Conservation (phyloP, 1,140 invertebrate species). For the Acarapis woodi region DNA sequence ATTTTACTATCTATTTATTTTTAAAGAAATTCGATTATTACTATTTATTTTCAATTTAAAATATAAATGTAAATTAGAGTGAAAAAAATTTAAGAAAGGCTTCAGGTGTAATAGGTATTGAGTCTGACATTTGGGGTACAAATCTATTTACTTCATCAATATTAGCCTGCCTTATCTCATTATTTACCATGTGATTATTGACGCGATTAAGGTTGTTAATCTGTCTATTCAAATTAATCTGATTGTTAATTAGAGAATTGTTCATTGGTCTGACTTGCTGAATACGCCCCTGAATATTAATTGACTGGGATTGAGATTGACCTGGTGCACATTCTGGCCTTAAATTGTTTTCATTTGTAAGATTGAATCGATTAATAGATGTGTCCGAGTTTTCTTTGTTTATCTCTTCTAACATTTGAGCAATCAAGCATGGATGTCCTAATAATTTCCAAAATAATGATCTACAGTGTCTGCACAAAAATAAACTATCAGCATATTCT, state of each 20-base stretch:
- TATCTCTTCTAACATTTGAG: background rate
- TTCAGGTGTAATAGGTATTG: slow-evolving; percentile 52
- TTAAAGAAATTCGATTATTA: no score
- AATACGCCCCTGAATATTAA: slow-evolving; percentile 1
- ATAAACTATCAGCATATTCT: slow-evolving; percentile 78
- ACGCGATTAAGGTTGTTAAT: slow-evolving; percentile 3
- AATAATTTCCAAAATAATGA: slow-evolving; percentile 78
- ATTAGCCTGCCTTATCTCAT: background rate
- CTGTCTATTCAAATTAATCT: background rate
- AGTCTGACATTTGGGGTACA: slow-evolving; percentile 32
- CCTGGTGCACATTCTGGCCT: no score
- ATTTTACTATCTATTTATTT: no score
- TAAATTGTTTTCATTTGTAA: slow-evolving; percentile 4
- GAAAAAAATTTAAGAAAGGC: slow-evolving; percentile 73
- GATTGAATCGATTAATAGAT: slow-evolving; percentile 4
- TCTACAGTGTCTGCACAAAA: slow-evolving; percentile 72
- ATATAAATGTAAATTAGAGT: no score
- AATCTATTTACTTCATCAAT: slow-evolving; percentile 20
- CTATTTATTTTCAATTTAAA: no score
- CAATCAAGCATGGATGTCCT: slow-evolving; percentile 48
- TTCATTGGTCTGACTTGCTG: background rate
- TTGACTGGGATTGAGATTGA: background rate
- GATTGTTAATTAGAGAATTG: background rate
- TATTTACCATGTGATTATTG: slow-evolving; percentile 1
- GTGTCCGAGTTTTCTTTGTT: background rate